A percentile compares a stretch with the other conserved stretches of the same genome.
These are phyloP conservation scores for Microcebus murinus DNA, from an alignment of 2,113 vertebrate species.

Conservation along the genomic window DNA sequence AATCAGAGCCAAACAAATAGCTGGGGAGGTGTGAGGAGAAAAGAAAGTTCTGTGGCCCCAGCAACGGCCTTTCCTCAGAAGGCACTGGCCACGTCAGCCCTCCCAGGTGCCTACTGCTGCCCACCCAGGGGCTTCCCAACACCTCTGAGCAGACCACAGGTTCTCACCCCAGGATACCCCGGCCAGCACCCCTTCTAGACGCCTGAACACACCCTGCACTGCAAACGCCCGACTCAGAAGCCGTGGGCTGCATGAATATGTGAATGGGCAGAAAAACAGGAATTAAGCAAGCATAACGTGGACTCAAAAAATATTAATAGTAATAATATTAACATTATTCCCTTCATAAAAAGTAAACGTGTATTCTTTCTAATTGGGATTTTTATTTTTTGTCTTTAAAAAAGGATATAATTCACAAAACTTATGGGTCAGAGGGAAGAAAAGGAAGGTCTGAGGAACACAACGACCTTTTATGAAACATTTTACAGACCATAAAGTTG, in stretches of 20 bases:
- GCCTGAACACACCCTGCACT: accelerated
- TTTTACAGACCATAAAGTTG: accelerated
- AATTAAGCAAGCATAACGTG: accelerated
- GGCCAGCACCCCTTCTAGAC: accelerated
- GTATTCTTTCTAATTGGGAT: accelerated
- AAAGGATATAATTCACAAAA: neutral
- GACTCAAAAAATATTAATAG: accelerated
- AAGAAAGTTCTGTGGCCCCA: neutral
- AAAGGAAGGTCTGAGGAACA: neutral
- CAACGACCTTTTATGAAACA: accelerated
- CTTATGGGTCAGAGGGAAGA: accelerated
- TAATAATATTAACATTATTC: accelerated
- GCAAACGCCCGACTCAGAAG: accelerated
- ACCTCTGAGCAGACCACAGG: accelerated
- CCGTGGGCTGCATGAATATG: accelerated
- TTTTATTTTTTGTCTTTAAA: neutral
- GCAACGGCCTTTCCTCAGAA: neutral
- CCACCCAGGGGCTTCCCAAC: neutral
- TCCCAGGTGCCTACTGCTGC: accelerated
- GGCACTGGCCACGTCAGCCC: accelerated
- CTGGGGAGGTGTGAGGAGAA: no score
- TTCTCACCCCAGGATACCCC: neutral
- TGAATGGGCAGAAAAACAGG: accelerated
- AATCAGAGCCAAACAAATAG: neutral
- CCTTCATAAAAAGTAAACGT: neutral